Evolutionary conservation across 2,888 invertebrate genomes (phyloP).

Genomic region (Tortricodes alternella): DNA sequence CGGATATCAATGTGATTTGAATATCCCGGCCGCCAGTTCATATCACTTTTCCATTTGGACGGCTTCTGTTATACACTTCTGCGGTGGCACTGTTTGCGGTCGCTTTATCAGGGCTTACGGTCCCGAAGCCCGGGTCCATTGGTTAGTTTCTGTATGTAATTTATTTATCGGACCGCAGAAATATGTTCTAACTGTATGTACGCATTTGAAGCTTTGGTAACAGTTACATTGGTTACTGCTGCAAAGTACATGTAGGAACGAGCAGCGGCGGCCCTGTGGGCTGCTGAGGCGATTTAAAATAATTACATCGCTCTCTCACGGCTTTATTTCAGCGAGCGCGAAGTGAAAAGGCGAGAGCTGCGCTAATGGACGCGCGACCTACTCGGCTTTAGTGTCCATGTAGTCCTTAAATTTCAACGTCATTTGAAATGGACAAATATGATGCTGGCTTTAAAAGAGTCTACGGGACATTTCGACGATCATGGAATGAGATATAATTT

Average conservation of each 20-base stretch:
- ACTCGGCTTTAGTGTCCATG: slow-evolving; percentile 20
- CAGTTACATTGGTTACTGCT: slow-evolving; percentile 10
- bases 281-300: slow-evolving; percentile 48
- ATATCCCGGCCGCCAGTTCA: slow-evolving; percentile 10
- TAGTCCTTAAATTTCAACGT: slow-evolving; percentile 7
- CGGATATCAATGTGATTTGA: slow-evolving; percentile 20
- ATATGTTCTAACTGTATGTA: slow-evolving; percentile 10
- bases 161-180: slow-evolving; percentile 25
- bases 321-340: slow-evolving; percentile 23
- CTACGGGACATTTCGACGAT: no score
- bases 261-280: slow-evolving; percentile 1
- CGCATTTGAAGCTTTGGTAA: not conserved
- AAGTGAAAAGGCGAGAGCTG: slow-evolving; percentile 31
- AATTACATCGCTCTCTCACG: slow-evolving; percentile 43
- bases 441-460: not conserved
- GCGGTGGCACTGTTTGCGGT: slow-evolving; percentile 10
- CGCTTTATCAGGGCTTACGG: slow-evolving; percentile 17
- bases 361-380: slow-evolving; percentile 27
- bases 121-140: slow-evolving; percentile 7
- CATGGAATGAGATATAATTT: no score
- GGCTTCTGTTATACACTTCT: slow-evolving; percentile 9
- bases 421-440: not conserved
- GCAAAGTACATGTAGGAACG: not conserved
- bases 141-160: slow-evolving; percentile 26
- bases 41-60: slow-evolving; percentile 23